phyloP scores from a whole-genome alignment of 2,888 invertebrate genomes.

The Zygothrica quintamaculata region DNA sequence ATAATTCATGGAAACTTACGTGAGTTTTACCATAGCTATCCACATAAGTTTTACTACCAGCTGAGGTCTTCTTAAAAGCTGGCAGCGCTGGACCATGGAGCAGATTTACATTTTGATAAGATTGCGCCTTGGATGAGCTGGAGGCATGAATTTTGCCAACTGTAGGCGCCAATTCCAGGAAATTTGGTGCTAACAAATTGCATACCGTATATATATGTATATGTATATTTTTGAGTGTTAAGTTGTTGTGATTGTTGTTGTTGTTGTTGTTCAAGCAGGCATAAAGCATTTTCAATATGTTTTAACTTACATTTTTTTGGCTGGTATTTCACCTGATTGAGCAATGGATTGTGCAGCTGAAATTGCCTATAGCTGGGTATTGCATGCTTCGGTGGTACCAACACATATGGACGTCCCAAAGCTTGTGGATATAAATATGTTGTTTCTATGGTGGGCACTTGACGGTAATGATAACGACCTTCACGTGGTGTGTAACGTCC shows the following conservation, averaged over 20 bases:
- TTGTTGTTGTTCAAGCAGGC: slow-evolving; percentile 32
- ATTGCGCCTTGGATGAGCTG: slow-evolving; percentile 68
- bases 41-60: slow-evolving; percentile 70
- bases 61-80: slow-evolving; percentile 58
- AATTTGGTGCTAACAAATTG: slow-evolving; percentile 64
- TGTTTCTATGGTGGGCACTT: slow-evolving; percentile 86
- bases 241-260: too few species aligned
- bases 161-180: slow-evolving; percentile 64
- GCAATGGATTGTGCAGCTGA: slow-evolving; percentile 79
- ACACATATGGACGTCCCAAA: slow-evolving; percentile 71
- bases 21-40: slow-evolving; percentile 75
- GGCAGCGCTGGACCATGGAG: slow-evolving; percentile 65
- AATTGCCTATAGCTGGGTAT: slow-evolving; percentile 80
- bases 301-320: slow-evolving; percentile 77
- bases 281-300: too few species aligned
- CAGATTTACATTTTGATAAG: slow-evolving; percentile 82
- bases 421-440: slow-evolving; percentile 86
- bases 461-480: slow-evolving; percentile 84
- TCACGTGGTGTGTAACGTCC: slow-evolving; percentile 86
- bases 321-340: slow-evolving; percentile 82
- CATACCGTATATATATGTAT: slow-evolving; percentile 8
- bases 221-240: too few species aligned
- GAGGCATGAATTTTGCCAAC: slow-evolving; percentile 63
- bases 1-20: slow-evolving; percentile 61
- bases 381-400: slow-evolving; percentile 66